Evolutionary conservation across 2,113 vertebrate species (phyloP), one percentile per base, ranked within the genome.

Genomic region (Takifugu flavidus): DNA sequence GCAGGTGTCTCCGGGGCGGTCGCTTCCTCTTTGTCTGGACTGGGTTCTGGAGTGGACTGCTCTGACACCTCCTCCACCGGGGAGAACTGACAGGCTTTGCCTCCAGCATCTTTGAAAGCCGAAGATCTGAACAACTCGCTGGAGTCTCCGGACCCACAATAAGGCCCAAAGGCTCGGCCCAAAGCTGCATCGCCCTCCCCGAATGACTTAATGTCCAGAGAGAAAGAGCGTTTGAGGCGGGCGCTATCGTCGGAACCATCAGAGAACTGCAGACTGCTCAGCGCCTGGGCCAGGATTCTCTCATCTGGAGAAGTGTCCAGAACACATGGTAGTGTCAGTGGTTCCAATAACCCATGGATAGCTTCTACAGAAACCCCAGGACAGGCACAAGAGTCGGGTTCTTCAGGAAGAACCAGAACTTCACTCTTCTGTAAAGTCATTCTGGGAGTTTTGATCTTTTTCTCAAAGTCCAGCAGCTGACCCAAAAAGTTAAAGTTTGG

Each of bases 391-490:
- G 2, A 25, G n/a, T 14, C 0, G 29, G 2, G 1, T 44, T 25
- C 54, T 26, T 75, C 58, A 0, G 43, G 63, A 0, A n/a, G 61
- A 10, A 20, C 26, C 0, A 49, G 14, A 1, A 10, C 25, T 42
- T 77, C 68, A 0, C 49, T 0, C 20, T 8, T 5, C 26, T 83
- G 45, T 82, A 1, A 15, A 25, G 12, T 46, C 59, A 42, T 59
- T 74, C 10, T 65, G 29, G 25, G 91, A 65, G 59, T 86, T 80
- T 94, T 94, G n/a, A 99, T 91, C 81, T 92, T 96, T 59, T 94
- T 98, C 86, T 99, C 96, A 4, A 98, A 99, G 82, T 99, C 96
- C 73, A 99, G 82, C 61, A 93, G 87, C 65, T 93, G 92, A 45
- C 92, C 92, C 62, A 93, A 82, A 65, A 93, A 93, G 82, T 93